These are phyloP conservation scores for Pasiphila rectangulata DNA, from an alignment of 2,888 invertebrate species.

Conservation along the genomic window DNA sequence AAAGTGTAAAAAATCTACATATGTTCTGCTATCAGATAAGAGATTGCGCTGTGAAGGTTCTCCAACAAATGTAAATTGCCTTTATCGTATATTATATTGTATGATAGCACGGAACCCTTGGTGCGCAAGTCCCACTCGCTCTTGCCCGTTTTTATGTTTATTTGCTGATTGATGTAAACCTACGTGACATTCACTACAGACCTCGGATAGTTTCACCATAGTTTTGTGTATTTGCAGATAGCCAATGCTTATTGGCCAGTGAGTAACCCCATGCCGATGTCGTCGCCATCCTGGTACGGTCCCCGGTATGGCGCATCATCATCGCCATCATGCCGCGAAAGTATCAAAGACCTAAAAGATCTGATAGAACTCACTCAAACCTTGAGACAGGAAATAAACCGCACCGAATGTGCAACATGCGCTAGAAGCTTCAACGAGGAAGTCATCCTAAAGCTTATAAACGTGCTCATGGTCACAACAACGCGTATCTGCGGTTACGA, in stretches of 20 bases:
- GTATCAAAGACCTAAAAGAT: slow-evolving; percentile 41
- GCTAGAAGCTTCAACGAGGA: slow-evolving; percentile 46
- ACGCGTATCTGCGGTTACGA: slow-evolving; percentile 43
- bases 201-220: background rate
- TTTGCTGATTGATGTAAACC: too few species aligned
- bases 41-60: too few species aligned
- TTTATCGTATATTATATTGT: too few species aligned
- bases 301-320: slow-evolving; percentile 36
- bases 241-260: slow-evolving; percentile 39
- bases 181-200: too few species aligned
- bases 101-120: too few species aligned
- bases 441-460: slow-evolving; percentile 58
- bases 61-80: too few species aligned
- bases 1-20: too few species aligned
- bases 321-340: slow-evolving; percentile 38
- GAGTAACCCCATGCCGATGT: slow-evolving; percentile 17
- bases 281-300: slow-evolving; percentile 12
- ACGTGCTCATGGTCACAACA: slow-evolving; percentile 56
- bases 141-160: too few species aligned
- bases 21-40: too few species aligned
- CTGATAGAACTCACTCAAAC: slow-evolving; percentile 36
- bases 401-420: slow-evolving; percentile 10
- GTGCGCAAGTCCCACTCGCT: too few species aligned
- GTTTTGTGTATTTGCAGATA: slow-evolving; percentile 36
- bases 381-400: slow-evolving; percentile 28